These are phyloP conservation scores for Xerus rutilus DNA, from an alignment of 2,797 vertebrate genomes.

Conservation along the genomic window DNA sequence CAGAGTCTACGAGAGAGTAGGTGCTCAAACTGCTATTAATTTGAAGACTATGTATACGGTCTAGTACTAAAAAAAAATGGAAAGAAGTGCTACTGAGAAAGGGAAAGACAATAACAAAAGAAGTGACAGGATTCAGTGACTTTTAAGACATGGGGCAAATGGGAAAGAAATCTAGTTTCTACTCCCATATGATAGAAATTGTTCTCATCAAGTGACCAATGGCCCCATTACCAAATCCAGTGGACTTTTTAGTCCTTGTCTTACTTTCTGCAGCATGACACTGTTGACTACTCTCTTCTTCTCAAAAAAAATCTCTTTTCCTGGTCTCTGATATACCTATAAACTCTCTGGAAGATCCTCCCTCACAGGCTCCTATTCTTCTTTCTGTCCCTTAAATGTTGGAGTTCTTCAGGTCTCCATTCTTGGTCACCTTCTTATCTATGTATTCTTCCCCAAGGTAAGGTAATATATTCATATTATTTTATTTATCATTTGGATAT, in stretches of 20 bases:
- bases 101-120: slow-evolving; percentile 81
- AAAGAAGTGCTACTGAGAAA: slow-evolving; percentile 85
- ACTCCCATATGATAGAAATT: slow-evolving; percentile 60
- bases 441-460: not conserved
- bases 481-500: slow-evolving; percentile 45
- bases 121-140: slow-evolving; percentile 80
- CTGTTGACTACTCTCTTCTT: slow-evolving; percentile 77
- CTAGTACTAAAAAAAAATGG: slow-evolving; percentile 86
- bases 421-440: slow-evolving; percentile 33
- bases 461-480: slow-evolving; percentile 36
- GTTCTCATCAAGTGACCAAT: slow-evolving; percentile 54
- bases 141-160: slow-evolving; percentile 70
- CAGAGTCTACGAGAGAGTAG: slow-evolving; percentile 86
- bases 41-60: slow-evolving; percentile 85
- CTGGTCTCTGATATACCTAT: slow-evolving; percentile 68
- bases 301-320: slow-evolving; percentile 79
- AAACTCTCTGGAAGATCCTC: slow-evolving; percentile 51
- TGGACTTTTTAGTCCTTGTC: slow-evolving; percentile 68
- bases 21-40: slow-evolving; percentile 86
- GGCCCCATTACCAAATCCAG: slow-evolving; percentile 67
- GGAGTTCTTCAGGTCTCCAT: slow-evolving; percentile 36
- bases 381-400: slow-evolving; percentile 81
- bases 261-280: slow-evolving; percentile 75
- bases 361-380: slow-evolving; percentile 64
- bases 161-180: slow-evolving; percentile 75